phyloP scores from a whole-genome alignment of 2,797 vertebrate genomes.

The Cossypha dichroa region DNA sequence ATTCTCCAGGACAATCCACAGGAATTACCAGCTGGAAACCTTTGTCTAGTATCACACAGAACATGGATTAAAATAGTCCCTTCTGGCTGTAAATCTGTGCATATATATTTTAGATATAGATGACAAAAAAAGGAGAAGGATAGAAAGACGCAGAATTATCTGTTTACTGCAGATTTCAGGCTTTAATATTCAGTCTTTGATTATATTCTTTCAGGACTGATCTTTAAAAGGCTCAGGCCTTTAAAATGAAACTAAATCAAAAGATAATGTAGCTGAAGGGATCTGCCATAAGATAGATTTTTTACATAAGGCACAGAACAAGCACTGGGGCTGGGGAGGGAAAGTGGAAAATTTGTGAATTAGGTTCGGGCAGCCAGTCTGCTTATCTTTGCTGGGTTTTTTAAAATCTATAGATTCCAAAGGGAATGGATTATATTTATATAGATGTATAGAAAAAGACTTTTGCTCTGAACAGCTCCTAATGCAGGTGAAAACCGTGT shows the following conservation, averaged over 20 bases:
- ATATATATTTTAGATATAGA: neutral
- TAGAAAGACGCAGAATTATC: neutral
- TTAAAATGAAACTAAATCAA: neutral
- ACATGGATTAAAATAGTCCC: neutral
- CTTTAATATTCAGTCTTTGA: neutral
- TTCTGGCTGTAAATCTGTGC: neutral
- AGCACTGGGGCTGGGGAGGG: neutral
- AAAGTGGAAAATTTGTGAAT: neutral
- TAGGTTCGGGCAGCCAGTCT: neutral
- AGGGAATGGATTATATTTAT: conserved; percentile 65
- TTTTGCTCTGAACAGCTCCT: conserved; percentile 64
- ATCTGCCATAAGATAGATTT: neutral
- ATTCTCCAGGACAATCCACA: neutral
- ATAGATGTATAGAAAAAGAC: conserved; percentile 52
- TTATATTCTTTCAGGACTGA: neutral
- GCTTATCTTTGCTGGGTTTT: conserved; percentile 8
- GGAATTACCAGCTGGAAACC: neutral
- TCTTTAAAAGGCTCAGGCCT: neutral
- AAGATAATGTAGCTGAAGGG: neutral
- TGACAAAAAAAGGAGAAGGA: neutral
- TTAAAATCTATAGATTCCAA: conserved; percentile 56
- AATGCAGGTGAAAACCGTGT: conserved; percentile 79
- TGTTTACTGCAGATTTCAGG: neutral
- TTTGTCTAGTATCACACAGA: neutral
- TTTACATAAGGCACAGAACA: neutral